Evolutionary conservation across 2,888 invertebrate species (phyloP).

Genomic region (Phortica magna): DNA sequence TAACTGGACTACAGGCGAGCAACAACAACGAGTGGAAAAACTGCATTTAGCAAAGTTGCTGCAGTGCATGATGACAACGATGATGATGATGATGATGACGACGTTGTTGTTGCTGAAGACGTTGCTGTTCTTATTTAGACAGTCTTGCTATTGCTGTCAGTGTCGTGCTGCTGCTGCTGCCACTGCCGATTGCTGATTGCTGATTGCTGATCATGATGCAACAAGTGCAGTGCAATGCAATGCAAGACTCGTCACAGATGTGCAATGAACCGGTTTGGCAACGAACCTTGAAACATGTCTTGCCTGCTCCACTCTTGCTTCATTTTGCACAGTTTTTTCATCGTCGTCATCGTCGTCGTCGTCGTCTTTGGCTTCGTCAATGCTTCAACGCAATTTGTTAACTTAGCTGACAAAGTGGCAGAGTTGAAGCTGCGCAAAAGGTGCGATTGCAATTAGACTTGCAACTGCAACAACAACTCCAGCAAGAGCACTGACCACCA

Average conservation of each 20-base stretch:
- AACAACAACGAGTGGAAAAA: constrained; percentile 27
- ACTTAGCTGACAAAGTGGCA: constrained; percentile 72
- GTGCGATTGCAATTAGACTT: constrained; percentile 70
- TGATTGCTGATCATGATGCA: constrained; percentile 58
- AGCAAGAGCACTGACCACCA: constrained; percentile 57
- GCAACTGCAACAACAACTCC: constrained; percentile 40
- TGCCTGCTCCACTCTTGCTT: constrained; percentile 24
- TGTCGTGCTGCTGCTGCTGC: background rate
- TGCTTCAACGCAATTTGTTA: constrained; percentile 71
- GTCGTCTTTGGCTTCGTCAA: constrained; percentile 37
- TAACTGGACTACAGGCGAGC: background rate
- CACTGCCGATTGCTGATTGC: constrained; percentile 32
- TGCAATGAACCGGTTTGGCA: constrained; percentile 62
- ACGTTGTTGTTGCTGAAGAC: background rate
- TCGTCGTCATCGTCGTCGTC: constrained; percentile 2
- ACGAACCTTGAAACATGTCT: constrained; percentile 44
- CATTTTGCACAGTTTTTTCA: constrained; percentile 21
- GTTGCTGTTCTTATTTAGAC: constrained; percentile 3
- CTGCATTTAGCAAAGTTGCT: constrained; percentile 28
- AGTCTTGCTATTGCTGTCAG: background rate
- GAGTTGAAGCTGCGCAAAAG: constrained; percentile 57
- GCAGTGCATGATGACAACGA: background rate
- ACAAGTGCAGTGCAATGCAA: constrained; percentile 60
- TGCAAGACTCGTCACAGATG: constrained; percentile 66
- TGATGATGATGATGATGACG: constrained; percentile 31